Conservation (phyloP, 2,113 vertebrate genomes). For the Coptodon rendalli region DNA sequence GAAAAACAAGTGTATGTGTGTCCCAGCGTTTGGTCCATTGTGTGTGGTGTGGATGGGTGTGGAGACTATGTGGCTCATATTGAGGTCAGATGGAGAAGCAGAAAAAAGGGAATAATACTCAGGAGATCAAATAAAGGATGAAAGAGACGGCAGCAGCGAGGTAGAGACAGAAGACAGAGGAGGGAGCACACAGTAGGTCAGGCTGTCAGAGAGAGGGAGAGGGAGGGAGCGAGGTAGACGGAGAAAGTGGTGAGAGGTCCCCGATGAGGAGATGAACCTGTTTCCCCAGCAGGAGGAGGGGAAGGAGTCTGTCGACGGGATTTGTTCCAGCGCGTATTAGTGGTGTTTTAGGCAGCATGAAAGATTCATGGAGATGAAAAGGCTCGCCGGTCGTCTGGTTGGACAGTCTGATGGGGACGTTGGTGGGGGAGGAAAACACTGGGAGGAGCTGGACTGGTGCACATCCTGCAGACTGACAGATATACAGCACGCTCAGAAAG, state of each 20-base stretch:
- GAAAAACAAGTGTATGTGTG: not conserved
- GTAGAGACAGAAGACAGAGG: not conserved
- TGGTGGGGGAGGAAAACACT: not conserved
- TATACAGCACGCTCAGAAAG: not conserved
- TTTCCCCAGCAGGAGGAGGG: conserved; percentile 1
- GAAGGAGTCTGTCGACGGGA: not conserved
- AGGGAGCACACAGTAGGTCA: conserved; percentile 4
- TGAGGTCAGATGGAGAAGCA: conserved; percentile 16
- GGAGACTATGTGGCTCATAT: conserved; percentile 17
- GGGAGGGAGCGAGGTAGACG: not conserved
- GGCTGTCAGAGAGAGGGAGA: not conserved
- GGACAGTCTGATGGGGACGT: not conserved
- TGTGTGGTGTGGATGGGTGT: not conserved
- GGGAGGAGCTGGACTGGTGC: conserved; percentile 7
- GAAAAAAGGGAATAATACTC: not conserved
- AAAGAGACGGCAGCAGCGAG: not conserved
- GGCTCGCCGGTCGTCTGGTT: not conserved
- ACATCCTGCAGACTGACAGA: not conserved
- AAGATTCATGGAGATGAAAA: conserved; percentile 43
- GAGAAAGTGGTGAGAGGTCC: conserved; percentile 6
- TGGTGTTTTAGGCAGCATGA: conserved; percentile 24
- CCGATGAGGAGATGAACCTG: conserved; percentile 12
- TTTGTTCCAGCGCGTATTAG: not conserved
- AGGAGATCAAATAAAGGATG: conserved; percentile 41
- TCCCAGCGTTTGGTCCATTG: rapidly evolving